Percentiles rank a stretch among this genome's conserved stretches.
Conservation (phyloP, 2,113 vertebrate genomes). For the Neopipo cinnamomea region DNA sequence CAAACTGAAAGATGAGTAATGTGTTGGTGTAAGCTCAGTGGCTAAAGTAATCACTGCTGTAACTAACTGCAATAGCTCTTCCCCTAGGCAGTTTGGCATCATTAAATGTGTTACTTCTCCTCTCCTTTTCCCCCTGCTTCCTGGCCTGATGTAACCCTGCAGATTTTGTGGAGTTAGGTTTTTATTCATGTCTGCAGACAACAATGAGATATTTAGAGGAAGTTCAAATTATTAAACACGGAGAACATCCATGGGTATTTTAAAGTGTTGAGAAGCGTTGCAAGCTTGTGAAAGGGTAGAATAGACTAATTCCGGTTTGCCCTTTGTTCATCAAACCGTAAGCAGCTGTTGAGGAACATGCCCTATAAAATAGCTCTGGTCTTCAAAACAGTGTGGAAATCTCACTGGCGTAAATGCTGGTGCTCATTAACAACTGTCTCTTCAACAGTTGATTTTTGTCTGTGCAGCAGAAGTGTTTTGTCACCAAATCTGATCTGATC, state of each 20-base stretch:
- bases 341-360: not conserved
- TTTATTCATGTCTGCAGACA: not conserved
- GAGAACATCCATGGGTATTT: not conserved
- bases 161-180: not conserved
- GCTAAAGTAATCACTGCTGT: not conserved
- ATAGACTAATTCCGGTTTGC: not conserved
- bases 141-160: not conserved
- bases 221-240: not conserved
- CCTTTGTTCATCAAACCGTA: not conserved
- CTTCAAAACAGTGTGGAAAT: not conserved
- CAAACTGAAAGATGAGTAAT: not conserved
- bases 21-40: not conserved
- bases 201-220: not conserved
- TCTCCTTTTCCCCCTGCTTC: rapidly evolving
- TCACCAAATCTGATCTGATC: not conserved
- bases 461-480: not conserved
- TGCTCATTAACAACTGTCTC: not conserved
- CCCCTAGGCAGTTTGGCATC: not conserved
- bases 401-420: not conserved
- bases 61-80: not conserved
- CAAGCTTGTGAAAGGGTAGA: not conserved
- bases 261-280: not conserved
- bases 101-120: not conserved
- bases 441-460: not conserved
- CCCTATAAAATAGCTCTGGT: not conserved